These are phyloP conservation scores for Spodoptera exigua DNA, from an alignment of 2,888 invertebrate genomes.

Conservation along the genomic window DNA sequence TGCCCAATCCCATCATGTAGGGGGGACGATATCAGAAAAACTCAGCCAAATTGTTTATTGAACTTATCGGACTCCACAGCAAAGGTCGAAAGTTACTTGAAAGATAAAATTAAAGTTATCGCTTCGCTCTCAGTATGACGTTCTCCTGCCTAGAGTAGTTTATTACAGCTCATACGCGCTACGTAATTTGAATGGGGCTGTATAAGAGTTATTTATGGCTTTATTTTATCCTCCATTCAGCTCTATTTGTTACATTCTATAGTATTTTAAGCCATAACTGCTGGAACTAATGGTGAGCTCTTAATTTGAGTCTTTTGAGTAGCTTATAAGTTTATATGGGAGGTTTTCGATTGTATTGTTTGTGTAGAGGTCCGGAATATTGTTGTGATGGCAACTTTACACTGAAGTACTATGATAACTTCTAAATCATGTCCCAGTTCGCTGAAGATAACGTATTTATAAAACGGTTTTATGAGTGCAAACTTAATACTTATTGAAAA, in stretches of 20 bases:
- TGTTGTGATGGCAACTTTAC: no score
- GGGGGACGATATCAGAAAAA: no score
- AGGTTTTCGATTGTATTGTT: not conserved
- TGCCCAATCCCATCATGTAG: no score
- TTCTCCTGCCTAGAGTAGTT: constrained; percentile 33
- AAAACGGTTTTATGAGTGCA: no score
- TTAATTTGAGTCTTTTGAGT: constrained; percentile 13
- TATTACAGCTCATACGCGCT: constrained; percentile 54
- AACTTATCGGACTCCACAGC: no score
- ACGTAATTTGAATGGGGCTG: constrained; percentile 60
- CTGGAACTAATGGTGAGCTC: constrained; percentile 18
- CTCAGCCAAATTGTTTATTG: no score
- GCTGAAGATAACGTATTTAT: no score
- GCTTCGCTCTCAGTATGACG: constrained; percentile 15
- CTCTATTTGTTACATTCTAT: constrained; percentile 49
- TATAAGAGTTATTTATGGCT: constrained; percentile 55
- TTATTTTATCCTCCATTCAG: constrained; percentile 51
- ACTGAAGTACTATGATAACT: no score
- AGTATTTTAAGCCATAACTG: constrained; percentile 37
- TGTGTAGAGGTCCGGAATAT: not conserved
- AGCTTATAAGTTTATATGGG: not conserved
- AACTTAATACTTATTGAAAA: no score
- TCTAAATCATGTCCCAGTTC: no score
- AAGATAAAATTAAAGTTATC: not conserved
- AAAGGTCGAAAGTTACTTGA: not conserved